Conservation (phyloP, 2,113 vertebrate species). For the Vidua chalybeata region DNA sequence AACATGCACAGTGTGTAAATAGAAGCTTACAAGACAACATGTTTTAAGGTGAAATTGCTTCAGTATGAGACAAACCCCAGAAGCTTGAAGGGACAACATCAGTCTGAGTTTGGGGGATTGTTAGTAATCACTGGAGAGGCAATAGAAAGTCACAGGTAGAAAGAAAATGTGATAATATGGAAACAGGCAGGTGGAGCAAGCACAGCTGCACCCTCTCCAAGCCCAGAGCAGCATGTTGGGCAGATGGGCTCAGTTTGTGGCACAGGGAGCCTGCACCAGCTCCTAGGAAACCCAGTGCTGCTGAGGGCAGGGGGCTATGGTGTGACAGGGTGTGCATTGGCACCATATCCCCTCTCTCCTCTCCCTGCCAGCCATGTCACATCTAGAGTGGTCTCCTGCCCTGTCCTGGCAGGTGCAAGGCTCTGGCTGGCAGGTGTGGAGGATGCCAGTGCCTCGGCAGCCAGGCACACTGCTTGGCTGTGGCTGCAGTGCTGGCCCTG, state of each 20-base stretch:
- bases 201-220: background rate
- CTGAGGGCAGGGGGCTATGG: background rate
- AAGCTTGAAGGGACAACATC: background rate
- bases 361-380: background rate
- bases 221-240: background rate
- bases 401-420: background rate
- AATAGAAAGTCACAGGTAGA: background rate
- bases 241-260: background rate
- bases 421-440: background rate
- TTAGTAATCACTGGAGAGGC: background rate
- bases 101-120: background rate
- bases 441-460: background rate
- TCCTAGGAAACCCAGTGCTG: background rate
- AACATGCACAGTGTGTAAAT: rapidly evolving
- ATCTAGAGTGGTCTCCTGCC: background rate
- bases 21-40: background rate
- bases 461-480: background rate
- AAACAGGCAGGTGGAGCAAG: rapidly evolving
- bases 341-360: background rate
- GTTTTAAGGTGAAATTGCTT: background rate
- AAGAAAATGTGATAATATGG: background rate
- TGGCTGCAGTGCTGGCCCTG: rapidly evolving
- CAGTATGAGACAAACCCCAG: background rate
- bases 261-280: background rate
- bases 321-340: rapidly evolving